Percentiles rank a stretch among this genome's conserved stretches.
Evolutionary conservation across 2,113 vertebrate species (phyloP).

Genomic region (Noturus placidus): DNA sequence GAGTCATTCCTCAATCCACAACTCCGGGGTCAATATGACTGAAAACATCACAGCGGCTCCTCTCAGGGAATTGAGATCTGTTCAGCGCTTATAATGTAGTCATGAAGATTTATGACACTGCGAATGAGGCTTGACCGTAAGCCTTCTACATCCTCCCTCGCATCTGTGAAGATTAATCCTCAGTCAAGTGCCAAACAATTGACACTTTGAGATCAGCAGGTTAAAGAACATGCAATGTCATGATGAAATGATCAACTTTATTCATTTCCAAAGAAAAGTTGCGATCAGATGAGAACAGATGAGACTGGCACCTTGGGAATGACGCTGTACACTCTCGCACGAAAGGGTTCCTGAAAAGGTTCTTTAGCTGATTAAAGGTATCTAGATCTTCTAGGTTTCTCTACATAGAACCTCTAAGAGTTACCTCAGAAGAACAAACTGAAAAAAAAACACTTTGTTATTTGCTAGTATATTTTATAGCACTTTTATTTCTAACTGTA

Average conservation of each 20-base stretch:
- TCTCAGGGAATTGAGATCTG: conserved; percentile 18
- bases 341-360: background rate
- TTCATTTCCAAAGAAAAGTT: background rate
- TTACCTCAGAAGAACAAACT: background rate
- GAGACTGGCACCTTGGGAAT: background rate
- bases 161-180: background rate
- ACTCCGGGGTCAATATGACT: conserved; percentile 17
- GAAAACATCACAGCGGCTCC: conserved; percentile 2
- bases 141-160: conserved; percentile 3
- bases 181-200: background rate
- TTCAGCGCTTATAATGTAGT: conserved; percentile 9
- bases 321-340: too few species aligned
- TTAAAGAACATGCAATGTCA: background rate
- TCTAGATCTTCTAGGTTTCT: background rate
- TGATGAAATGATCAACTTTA: background rate
- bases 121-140: conserved; percentile 3
- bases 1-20: conserved; percentile 15
- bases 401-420: background rate
- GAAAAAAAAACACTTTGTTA: background rate
- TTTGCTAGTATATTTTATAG: background rate
- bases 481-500: background rate
- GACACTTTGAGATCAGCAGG: conserved; percentile 11
- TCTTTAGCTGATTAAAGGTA: background rate
- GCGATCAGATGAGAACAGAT: background rate
- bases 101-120: conserved; percentile 9